Evolutionary conservation across 2,113 vertebrate genomes (phyloP).

Genomic region (Epinephelus fuscoguttatus): DNA sequence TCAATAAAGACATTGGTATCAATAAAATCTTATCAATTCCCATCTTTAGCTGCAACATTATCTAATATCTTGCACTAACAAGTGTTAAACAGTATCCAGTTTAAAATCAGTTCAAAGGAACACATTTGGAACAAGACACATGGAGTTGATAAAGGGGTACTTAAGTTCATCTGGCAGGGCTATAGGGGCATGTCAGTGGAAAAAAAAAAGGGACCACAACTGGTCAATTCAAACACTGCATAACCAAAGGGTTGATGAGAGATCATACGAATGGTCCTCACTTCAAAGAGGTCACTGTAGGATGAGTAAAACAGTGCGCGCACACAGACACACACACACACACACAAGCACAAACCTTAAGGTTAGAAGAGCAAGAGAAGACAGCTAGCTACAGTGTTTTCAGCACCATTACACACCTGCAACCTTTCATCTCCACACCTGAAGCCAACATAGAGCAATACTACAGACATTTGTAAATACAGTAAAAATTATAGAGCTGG

Average conservation of each 20-base stretch:
- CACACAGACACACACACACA: slow-evolving; percentile 5
- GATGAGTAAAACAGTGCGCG: slow-evolving; percentile 11
- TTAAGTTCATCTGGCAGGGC: background rate
- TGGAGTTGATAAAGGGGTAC: background rate
- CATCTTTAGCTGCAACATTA: too few relatives aligned
- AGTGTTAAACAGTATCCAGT: background rate
- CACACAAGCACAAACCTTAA: background rate
- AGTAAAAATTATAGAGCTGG: too few relatives aligned
- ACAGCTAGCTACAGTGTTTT: slow-evolving; percentile 34
- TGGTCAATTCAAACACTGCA: background rate
- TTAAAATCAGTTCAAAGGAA: background rate
- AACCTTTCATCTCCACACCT: slow-evolving; percentile 47
- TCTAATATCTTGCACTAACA: background rate
- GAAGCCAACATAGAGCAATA: too few relatives aligned
- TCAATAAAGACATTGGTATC: too few relatives aligned
- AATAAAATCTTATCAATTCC: too few relatives aligned
- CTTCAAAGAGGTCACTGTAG: slow-evolving; percentile 50
- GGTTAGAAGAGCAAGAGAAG: slow-evolving; percentile 8
- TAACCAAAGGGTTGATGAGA: background rate
- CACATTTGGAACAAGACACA: background rate
- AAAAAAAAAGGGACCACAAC: too few relatives aligned
- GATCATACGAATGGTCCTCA: slow-evolving; percentile 7
- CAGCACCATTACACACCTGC: slow-evolving; percentile 44
- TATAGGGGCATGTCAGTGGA: background rate
- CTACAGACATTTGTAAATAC: too few relatives aligned